These are phyloP conservation scores for Acipenser oxyrinchus DNA, from an alignment of 2,797 vertebrate species.

Conservation along the genomic window DNA sequence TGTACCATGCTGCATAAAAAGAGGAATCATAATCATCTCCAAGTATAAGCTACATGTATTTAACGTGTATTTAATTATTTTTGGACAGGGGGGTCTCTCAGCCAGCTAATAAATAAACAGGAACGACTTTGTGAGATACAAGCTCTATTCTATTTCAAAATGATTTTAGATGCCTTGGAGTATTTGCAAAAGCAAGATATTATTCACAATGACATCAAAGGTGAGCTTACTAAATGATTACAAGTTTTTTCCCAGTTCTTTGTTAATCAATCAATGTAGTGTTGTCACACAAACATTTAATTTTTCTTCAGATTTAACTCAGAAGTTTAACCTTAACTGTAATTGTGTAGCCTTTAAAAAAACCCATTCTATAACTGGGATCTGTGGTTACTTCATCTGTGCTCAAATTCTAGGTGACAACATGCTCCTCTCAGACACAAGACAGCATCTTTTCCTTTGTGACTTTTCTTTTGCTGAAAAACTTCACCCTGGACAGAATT, in stretches of 20 bases:
- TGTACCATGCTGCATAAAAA: too few relatives aligned
- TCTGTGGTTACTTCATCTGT: too few relatives aligned
- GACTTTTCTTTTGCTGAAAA: slow-evolving; percentile 15
- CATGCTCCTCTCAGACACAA: slow-evolving; percentile 9
- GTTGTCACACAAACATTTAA: too few relatives aligned
- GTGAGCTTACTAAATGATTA: not conserved
- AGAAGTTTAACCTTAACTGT: too few relatives aligned
- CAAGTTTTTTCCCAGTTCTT: not conserved
- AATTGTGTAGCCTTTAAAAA: too few relatives aligned
- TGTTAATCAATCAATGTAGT: not conserved
- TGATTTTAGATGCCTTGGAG: slow-evolving; percentile 13
- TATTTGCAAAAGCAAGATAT: slow-evolving; percentile 11
- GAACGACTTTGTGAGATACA: not conserved
- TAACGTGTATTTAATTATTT: not conserved
- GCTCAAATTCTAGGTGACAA: slow-evolving; percentile 6
- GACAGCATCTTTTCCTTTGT: slow-evolving; percentile 8
- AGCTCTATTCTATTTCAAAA: slow-evolving; percentile 12
- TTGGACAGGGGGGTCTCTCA: slow-evolving; percentile 7
- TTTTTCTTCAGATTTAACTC: too few relatives aligned
- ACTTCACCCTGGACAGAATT: not conserved
- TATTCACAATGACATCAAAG: slow-evolving; percentile 17
- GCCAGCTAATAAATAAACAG: not conserved
- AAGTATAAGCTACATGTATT: too few relatives aligned
- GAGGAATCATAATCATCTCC: too few relatives aligned
- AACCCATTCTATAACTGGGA: too few relatives aligned